These are phyloP conservation scores for Nomia melanderi DNA, from an alignment of 1,140 invertebrate species.

Conservation along the genomic window DNA sequence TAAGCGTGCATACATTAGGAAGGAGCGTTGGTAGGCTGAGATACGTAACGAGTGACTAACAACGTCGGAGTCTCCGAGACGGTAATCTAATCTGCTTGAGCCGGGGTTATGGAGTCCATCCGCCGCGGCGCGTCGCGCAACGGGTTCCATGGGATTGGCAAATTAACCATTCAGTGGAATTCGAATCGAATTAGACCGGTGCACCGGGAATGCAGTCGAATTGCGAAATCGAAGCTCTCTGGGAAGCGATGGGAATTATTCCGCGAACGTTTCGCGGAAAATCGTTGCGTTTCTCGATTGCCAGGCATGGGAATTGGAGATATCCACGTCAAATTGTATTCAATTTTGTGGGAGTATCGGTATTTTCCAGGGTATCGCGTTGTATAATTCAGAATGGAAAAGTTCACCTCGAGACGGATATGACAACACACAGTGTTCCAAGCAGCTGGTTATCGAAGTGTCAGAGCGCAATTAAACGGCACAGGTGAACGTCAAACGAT, in stretches of 20 bases:
- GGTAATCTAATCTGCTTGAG: constrained; percentile 58
- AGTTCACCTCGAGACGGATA: background rate
- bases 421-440: background rate
- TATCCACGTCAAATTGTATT: too few relatives aligned
- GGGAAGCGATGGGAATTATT: too few relatives aligned
- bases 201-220: too few relatives aligned
- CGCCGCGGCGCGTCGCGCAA: background rate
- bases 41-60: constrained; percentile 54
- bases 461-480: background rate
- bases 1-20: constrained; percentile 41
- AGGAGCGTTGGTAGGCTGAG: constrained; percentile 36
- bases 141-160: background rate
- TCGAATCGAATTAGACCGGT: too few relatives aligned
- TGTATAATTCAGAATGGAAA: too few relatives aligned
- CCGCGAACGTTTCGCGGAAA: too few relatives aligned
- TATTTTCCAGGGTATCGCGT: too few relatives aligned
- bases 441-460: background rate
- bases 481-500: constrained; percentile 27
- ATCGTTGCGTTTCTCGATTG: too few relatives aligned
- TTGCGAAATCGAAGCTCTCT: too few relatives aligned
- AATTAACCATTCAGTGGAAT: background rate
- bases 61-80: constrained; percentile 38
- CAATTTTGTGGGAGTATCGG: too few relatives aligned
- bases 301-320: too few relatives aligned
- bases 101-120: constrained; percentile 1